phyloP scores from a whole-genome alignment of 2,888 invertebrate genomes.

The Habrosyne pyritoides region DNA sequence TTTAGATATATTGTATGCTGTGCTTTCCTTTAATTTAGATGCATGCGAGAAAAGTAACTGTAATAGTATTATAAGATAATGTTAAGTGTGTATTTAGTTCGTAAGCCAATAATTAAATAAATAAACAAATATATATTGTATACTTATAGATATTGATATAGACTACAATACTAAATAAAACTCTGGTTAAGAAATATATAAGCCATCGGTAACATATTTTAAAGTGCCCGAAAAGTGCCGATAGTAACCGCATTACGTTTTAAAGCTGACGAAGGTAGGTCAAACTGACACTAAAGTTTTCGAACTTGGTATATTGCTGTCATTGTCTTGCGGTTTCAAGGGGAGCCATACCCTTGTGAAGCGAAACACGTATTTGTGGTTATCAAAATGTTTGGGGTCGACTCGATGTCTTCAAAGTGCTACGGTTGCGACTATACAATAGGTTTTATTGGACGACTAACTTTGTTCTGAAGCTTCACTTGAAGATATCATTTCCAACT shows the following conservation, averaged over 20 bases:
- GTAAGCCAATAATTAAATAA: too few relatives aligned
- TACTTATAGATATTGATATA: too few relatives aligned
- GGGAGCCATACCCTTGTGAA: constrained; percentile 53
- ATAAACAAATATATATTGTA: too few relatives aligned
- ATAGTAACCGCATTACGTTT: constrained; percentile 38
- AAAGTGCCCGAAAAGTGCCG: constrained; percentile 17
- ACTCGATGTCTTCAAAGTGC: constrained; percentile 44
- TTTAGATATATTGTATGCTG: too few relatives aligned
- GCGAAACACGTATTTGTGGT: constrained; percentile 65
- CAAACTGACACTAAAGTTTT: constrained; percentile 52
- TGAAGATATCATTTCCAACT: background rate
- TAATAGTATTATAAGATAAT: too few relatives aligned
- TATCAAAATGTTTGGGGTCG: constrained; percentile 55
- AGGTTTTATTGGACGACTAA: constrained; percentile 11
- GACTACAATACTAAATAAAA: background rate
- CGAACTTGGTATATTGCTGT: constrained; percentile 65
- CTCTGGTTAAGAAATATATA: background rate
- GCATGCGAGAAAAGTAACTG: too few relatives aligned
- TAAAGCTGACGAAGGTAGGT: constrained; percentile 56
- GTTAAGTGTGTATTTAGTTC: too few relatives aligned
- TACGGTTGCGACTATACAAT: constrained; percentile 34
- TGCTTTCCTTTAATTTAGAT: too few relatives aligned
- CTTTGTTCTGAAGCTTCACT: background rate
- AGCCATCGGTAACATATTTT: background rate
- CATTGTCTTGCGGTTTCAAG: constrained; percentile 59